These are phyloP conservation scores for Malurus melanocephalus DNA, from an alignment of 2,113 vertebrate species.

Conservation along the genomic window DNA sequence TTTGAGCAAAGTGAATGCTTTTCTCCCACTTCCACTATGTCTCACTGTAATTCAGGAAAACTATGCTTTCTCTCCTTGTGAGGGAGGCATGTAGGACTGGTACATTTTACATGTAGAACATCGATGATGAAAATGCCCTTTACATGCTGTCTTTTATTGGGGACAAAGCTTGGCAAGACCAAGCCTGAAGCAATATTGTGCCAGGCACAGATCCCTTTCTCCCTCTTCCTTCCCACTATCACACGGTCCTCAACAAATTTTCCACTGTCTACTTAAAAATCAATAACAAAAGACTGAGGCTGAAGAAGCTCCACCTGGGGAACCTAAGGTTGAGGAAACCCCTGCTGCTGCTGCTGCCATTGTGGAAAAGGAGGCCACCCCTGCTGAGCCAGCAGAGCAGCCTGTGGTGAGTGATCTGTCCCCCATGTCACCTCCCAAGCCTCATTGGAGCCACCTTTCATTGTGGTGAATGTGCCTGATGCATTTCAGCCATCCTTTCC, in stretches of 20 bases:
- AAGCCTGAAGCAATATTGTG: not conserved
- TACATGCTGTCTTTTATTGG: not conserved
- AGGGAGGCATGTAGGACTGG: not conserved
- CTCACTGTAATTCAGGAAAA: not conserved
- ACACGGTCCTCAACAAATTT: slow-evolving; percentile 7
- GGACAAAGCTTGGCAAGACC: not conserved
- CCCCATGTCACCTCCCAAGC: rapidly evolving
- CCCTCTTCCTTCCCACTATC: not conserved
- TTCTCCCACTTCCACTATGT: rapidly evolving
- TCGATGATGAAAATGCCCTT: not conserved
- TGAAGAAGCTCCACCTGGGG: slow-evolving; percentile 67
- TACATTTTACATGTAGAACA: not conserved
- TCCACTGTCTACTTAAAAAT: slow-evolving; percentile 46
- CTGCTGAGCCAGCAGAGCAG: slow-evolving; percentile 67
- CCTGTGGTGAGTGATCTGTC: slow-evolving; percentile 79
- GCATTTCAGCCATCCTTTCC: slow-evolving; percentile 16
- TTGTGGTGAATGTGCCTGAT: not conserved
- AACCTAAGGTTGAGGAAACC: slow-evolving; percentile 61
- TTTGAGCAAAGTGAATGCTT: not conserved
- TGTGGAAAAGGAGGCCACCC: slow-evolving; percentile 3
- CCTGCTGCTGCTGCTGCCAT: slow-evolving; percentile 19
- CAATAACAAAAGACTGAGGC: slow-evolving; percentile 68
- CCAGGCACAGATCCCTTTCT: not conserved
- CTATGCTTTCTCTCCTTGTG: not conserved
- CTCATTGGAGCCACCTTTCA: not conserved